A percentile compares a stretch with the other conserved stretches of the same genome.
Conservation (phyloP, 92 coral and sea anemone genomes). For the Phymanthus crucifer region DNA sequence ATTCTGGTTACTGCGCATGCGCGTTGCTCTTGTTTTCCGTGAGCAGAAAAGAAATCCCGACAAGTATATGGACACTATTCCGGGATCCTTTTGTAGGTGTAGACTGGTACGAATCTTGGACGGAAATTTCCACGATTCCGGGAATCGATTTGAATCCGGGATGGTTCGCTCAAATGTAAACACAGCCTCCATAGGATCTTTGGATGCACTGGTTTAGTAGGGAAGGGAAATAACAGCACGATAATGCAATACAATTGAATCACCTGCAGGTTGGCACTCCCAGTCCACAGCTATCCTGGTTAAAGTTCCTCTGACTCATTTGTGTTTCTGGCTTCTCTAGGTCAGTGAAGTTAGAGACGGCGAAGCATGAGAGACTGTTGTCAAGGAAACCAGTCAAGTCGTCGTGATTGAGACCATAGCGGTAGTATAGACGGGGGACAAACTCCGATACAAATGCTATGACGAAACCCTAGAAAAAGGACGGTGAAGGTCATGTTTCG, state of each 20-base stretch:
- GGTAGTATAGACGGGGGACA: conserved; percentile 88
- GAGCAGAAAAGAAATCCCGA: too few species aligned
- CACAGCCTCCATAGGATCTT: too few species aligned
- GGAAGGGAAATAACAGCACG: background rate
- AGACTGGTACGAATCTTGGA: too few species aligned
- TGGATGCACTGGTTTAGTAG: background rate
- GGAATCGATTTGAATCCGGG: too few species aligned
- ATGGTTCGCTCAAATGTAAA: too few species aligned
- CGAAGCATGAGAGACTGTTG: conserved; percentile 82
- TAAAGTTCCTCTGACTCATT: conserved; percentile 24
- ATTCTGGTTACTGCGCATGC: too few species aligned
- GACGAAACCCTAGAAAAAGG: conserved; percentile 68
- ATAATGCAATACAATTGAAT: too few species aligned
- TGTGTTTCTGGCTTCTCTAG: conserved; percentile 46
- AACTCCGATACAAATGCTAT: conserved; percentile 98
- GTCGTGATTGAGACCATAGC: conserved; percentile 50
- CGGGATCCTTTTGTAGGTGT: too few species aligned
- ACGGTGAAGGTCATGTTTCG: too few species aligned
- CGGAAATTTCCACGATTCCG: too few species aligned
- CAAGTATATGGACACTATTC: too few species aligned
- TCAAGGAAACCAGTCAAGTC: conserved; percentile 78
- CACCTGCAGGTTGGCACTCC: conserved; percentile 85
- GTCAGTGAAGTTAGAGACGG: conserved; percentile 50
- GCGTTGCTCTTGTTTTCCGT: too few species aligned
- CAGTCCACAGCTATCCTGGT: conserved; percentile 75